Evolutionary conservation across 2,113 vertebrate genomes (phyloP).

Genomic region (Asarcornis scutulata): DNA sequence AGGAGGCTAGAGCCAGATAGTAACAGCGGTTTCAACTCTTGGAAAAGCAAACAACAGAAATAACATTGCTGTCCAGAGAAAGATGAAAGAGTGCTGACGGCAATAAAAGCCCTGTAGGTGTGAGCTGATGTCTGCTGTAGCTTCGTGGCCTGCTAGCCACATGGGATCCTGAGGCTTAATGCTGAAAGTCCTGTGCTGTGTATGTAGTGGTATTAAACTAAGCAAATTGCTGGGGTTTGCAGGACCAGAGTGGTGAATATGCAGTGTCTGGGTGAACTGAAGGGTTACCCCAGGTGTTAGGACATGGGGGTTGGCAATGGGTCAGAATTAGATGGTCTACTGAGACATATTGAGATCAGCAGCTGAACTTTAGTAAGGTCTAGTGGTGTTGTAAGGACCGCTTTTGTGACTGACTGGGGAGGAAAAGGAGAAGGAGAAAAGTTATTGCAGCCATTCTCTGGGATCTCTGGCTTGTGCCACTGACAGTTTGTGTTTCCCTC

Average conservation of each 20-base stretch:
- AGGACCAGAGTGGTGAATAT: background rate
- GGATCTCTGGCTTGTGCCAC: background rate
- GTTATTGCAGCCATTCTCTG: background rate
- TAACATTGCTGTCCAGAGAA: slow-evolving; percentile 1
- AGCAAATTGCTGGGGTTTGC: background rate
- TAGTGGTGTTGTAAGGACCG: background rate
- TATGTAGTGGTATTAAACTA: background rate
- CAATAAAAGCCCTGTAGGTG: slow-evolving; percentile 20
- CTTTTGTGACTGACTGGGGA: background rate
- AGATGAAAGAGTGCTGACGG: background rate
- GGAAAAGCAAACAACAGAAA: slow-evolving; percentile 31
- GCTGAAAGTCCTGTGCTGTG: background rate
- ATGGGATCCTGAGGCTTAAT: background rate
- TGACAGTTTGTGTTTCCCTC: background rate
- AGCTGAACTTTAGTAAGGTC: background rate
- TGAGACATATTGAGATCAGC: background rate
- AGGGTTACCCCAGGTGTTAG: background rate
- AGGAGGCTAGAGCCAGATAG: background rate
- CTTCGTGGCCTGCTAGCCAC: background rate
- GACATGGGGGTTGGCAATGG: background rate
- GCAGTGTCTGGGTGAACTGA: background rate
- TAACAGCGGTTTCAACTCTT: background rate
- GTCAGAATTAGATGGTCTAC: background rate
- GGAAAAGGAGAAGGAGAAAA: background rate
- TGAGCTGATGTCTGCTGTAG: background rate